phyloP scores from a whole-genome alignment of 2,113 vertebrate species.

The Benitochromis conjunctus region DNA sequence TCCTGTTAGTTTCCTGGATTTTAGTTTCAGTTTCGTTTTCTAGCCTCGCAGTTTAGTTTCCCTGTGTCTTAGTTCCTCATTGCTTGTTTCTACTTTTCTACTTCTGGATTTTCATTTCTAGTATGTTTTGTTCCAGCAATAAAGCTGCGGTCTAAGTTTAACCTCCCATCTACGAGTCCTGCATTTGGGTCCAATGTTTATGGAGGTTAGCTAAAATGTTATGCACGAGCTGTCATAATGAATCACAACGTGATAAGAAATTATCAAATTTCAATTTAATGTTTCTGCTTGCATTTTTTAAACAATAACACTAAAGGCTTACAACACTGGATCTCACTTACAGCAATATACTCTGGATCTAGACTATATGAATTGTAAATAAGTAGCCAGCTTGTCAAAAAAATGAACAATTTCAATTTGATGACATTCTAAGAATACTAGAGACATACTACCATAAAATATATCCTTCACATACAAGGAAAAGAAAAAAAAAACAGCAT shows the following conservation, averaged over 20 bases:
- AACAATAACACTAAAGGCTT: background rate
- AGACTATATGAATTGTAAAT: background rate
- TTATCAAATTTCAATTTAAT: background rate
- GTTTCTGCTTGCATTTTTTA: background rate
- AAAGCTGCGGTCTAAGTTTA: no score
- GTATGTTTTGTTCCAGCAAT: no score
- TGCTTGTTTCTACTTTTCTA: no score
- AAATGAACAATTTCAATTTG: background rate
- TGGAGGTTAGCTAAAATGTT: accelerated
- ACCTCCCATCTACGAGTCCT: no score
- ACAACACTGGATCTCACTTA: background rate
- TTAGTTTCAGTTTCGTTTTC: no score
- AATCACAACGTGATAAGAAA: background rate
- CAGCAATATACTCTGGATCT: background rate
- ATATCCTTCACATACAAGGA: background rate
- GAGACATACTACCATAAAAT: background rate
- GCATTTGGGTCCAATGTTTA: background rate
- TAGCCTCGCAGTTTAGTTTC: no score
- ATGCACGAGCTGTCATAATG: background rate
- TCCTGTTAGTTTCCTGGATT: no score
- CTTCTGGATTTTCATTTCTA: no score
- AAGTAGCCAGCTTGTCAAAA: background rate
- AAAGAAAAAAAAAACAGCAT: background rate
- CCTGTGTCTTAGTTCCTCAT: no score
- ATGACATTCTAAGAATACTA: accelerated